These are phyloP conservation scores for Papilio machaon DNA, from an alignment of 1,140 invertebrate genomes.

Conservation along the genomic window DNA sequence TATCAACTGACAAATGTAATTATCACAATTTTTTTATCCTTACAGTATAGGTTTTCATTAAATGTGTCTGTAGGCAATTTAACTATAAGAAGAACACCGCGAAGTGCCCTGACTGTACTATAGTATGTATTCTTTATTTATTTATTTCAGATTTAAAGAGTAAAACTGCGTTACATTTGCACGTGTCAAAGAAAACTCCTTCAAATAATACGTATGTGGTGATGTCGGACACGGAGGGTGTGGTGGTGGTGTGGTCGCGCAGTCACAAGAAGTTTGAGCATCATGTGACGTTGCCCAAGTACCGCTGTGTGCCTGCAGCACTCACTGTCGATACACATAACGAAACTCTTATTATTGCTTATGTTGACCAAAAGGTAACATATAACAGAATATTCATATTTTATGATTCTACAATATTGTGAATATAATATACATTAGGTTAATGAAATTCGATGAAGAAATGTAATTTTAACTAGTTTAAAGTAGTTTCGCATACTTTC, in stretches of 20 bases:
- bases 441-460: background rate
- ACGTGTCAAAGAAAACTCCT: slow-evolving; percentile 73
- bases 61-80: too few relatives aligned
- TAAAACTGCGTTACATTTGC: slow-evolving; percentile 78
- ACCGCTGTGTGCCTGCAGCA: slow-evolving; percentile 85
- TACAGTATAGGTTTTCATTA: slow-evolving; percentile 45
- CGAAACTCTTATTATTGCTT: slow-evolving; percentile 84
- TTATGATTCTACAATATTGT: background rate
- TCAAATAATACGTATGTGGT: slow-evolving; percentile 84
- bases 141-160: slow-evolving; percentile 79
- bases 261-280: slow-evolving; percentile 76
- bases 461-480: too few relatives aligned
- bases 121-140: slow-evolving; percentile 44
- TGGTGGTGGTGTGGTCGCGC: slow-evolving; percentile 84
- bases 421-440: background rate
- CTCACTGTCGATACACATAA: slow-evolving; percentile 83
- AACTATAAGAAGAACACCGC: too few relatives aligned
- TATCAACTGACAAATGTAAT: slow-evolving; percentile 66
- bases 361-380: slow-evolving; percentile 87
- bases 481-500: too few relatives aligned
- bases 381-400: slow-evolving; percentile 25
- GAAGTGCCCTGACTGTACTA: too few relatives aligned
- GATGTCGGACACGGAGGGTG: slow-evolving; percentile 83
- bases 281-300: slow-evolving; percentile 84
- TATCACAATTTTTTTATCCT: too few relatives aligned